phyloP scores from a whole-genome alignment of 2,113 vertebrate genomes.

The Alouatta palliata region DNA sequence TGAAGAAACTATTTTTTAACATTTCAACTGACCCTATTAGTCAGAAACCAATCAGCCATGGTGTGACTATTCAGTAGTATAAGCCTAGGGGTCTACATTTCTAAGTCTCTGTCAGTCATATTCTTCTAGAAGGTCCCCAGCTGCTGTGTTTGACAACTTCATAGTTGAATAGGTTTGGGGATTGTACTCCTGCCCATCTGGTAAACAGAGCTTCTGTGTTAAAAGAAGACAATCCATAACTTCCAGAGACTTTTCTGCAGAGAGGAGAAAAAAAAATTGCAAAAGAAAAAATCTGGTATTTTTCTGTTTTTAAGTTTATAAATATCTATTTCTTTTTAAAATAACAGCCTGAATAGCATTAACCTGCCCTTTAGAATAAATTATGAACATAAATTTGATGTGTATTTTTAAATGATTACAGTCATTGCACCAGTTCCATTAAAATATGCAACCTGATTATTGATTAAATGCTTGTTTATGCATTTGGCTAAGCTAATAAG shows the following conservation, averaged over 20 bases:
- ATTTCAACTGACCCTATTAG: not conserved
- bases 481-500: conserved; percentile 61
- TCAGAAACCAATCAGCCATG: not conserved
- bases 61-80: not conserved
- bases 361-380: conserved; percentile 44
- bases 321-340: conserved; percentile 41
- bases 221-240: not conserved
- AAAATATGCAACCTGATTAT: conserved; percentile 50
- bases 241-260: not conserved
- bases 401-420: conserved; percentile 52
- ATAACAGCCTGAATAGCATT: not conserved
- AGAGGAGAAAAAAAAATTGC: not conserved
- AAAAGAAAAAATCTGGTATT: not conserved
- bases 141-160: conserved; percentile 44
- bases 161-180: conserved; percentile 7
- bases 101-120: conserved; percentile 12
- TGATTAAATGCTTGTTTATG: conserved; percentile 75
- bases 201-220: not conserved
- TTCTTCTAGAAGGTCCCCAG: conserved; percentile 24
- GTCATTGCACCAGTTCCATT: conserved; percentile 42
- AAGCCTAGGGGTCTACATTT: not conserved
- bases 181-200: not conserved
- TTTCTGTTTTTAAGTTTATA: conserved; percentile 36
- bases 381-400: conserved; percentile 51
- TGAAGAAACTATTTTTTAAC: conserved; percentile 35